Evolutionary conservation across 2,797 vertebrate species (phyloP).

Genomic region (Coendou prehensilis): DNA sequence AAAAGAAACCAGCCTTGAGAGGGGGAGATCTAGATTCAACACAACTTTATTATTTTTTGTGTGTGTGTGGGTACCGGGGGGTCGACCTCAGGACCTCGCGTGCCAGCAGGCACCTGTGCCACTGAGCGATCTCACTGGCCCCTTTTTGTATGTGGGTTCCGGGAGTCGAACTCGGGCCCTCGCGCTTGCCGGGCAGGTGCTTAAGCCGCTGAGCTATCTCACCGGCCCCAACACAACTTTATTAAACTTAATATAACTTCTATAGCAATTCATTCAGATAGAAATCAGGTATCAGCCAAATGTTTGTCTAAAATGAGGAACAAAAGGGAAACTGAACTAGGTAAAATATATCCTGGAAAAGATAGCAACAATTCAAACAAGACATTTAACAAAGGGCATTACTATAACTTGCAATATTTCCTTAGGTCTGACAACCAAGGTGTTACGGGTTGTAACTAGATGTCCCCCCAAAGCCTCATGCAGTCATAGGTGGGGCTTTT

Average conservation of each 20-base stretch:
- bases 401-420: background rate
- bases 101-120: no score
- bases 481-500: background rate
- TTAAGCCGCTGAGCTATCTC: no score
- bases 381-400: background rate
- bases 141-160: no score
- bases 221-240: background rate
- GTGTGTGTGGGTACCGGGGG: no score
- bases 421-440: background rate
- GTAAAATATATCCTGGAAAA: background rate
- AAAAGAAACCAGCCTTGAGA: background rate
- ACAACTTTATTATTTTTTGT: background rate
- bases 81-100: no score
- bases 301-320: background rate
- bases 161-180: no score
- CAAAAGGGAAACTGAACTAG: background rate
- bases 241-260: background rate
- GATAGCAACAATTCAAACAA: background rate
- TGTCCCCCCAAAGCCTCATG: background rate
- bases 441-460: background rate
- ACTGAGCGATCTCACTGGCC: no score
- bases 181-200: no score
- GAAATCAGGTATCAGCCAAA: background rate
- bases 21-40: background rate
- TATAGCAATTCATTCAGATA: background rate